These are phyloP conservation scores for Limonius californicus DNA, from an alignment of 1,140 invertebrate species.

Conservation along the genomic window DNA sequence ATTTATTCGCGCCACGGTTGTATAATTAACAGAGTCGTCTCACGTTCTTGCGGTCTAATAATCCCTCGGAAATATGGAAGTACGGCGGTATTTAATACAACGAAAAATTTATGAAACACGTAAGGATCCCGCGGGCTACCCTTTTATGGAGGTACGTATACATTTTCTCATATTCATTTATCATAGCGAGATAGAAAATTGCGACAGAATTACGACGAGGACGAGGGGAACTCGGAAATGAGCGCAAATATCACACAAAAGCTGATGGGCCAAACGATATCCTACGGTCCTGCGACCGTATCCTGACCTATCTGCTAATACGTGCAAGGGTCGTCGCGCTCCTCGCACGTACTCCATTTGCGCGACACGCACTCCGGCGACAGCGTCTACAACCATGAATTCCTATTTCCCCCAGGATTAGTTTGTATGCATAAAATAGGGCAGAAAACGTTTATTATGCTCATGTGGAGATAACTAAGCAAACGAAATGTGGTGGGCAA, in stretches of 20 bases:
- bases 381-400: constrained; percentile 15
- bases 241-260: constrained; percentile 11
- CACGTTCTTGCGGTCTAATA: not conserved
- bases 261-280: not conserved
- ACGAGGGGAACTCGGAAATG: not conserved
- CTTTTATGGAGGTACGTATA: not conserved
- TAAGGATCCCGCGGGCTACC: not conserved
- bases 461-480: constrained; percentile 8
- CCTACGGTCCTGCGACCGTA: constrained; percentile 4
- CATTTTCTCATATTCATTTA: not conserved
- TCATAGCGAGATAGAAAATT: constrained; percentile 4
- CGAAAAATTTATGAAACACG: not conserved
- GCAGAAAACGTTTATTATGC: constrained; percentile 22
- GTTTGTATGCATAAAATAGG: constrained; percentile 20
- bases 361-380: constrained; percentile 21
- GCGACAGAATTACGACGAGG: not conserved
- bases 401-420: constrained; percentile 13
- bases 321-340: constrained; percentile 9
- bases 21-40: not conserved
- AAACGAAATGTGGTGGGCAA: not conserved
- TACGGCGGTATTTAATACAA: not conserved
- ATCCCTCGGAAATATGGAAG: not conserved
- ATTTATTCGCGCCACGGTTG: no score
- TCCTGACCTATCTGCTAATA: constrained; percentile 15
- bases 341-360: constrained; percentile 25